phyloP scores from a whole-genome alignment of 2,113 vertebrate genomes.

The Toxostoma redivivum region DNA sequence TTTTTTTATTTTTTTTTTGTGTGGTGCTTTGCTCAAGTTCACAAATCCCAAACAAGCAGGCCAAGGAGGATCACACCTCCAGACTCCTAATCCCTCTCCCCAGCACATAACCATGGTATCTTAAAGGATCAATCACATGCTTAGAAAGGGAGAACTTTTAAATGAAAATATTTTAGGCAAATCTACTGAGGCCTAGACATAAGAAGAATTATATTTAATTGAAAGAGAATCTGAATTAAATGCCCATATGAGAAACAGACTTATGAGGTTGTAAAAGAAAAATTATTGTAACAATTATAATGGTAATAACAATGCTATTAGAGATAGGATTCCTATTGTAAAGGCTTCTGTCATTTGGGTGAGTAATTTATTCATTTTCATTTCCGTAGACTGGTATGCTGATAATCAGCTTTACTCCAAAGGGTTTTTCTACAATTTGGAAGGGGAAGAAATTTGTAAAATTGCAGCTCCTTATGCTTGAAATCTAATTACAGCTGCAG shows the following conservation, averaged over 20 bases:
- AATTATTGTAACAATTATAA: conserved; percentile 23
- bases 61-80: not conserved
- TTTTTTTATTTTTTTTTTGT: not conserved
- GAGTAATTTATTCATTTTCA: conserved; percentile 60
- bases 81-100: not conserved
- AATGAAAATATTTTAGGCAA: not conserved
- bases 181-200: not conserved
- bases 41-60: not conserved
- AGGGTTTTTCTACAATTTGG: not conserved
- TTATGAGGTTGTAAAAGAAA: not conserved
- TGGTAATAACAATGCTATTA: conserved; percentile 16
- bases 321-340: conserved; percentile 3
- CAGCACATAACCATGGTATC: rapidly evolving
- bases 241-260: not conserved
- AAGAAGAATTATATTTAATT: not conserved
- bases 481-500: not conserved
- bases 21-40: not conserved
- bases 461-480: not conserved
- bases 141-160: not conserved
- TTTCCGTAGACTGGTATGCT: conserved; percentile 26
- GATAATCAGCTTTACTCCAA: not conserved
- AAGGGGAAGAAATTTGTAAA: not conserved
- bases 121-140: not conserved
- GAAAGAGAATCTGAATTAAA: not conserved
- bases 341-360: not conserved